phyloP scores from a whole-genome alignment of 2,888 invertebrate genomes.

The Cataglyphis altisquamis region DNA sequence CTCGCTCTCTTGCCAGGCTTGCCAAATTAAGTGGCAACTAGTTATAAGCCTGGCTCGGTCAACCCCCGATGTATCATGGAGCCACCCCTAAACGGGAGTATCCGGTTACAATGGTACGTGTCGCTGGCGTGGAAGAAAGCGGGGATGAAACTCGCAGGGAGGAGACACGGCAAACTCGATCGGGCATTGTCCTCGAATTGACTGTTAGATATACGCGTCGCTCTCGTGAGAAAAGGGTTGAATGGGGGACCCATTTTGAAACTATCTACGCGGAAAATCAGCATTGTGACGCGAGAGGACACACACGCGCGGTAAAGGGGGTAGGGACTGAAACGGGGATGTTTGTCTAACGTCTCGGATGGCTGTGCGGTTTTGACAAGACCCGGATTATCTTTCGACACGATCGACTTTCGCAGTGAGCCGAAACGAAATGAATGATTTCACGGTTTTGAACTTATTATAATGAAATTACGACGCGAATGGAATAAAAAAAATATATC shows the following conservation, averaged over 20 bases:
- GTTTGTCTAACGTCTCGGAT: slow-evolving; percentile 75
- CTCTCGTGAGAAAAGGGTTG: slow-evolving; percentile 72
- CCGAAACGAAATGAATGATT: slow-evolving; percentile 23
- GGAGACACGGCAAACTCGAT: slow-evolving; percentile 47
- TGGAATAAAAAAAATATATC: not conserved
- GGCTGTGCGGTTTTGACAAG: slow-evolving; percentile 82
- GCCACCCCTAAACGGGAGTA: slow-evolving; percentile 78
- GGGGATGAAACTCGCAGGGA: slow-evolving; percentile 40
- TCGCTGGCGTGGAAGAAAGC: slow-evolving; percentile 59
- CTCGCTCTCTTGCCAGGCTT: slow-evolving; percentile 61
- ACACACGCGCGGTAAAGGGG: slow-evolving; percentile 53
- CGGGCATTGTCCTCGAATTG: slow-evolving; percentile 81
- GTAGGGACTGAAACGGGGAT: slow-evolving; percentile 61
- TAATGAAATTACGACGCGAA: slow-evolving; percentile 17
- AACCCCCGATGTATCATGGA: slow-evolving; percentile 64
- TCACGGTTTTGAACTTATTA: not conserved
- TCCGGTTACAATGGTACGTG: slow-evolving; percentile 82
- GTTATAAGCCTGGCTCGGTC: slow-evolving; percentile 76
- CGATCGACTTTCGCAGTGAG: slow-evolving; percentile 29
- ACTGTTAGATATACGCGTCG: slow-evolving; percentile 77
- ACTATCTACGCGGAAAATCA: slow-evolving; percentile 83
- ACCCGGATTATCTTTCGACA: slow-evolving; percentile 79
- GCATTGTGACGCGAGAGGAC: slow-evolving; percentile 75
- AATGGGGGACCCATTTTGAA: slow-evolving; percentile 77
- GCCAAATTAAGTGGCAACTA: slow-evolving; percentile 85